phyloP scores from a whole-genome alignment of 2,888 invertebrate genomes.

The Operophtera brumata region DNA sequence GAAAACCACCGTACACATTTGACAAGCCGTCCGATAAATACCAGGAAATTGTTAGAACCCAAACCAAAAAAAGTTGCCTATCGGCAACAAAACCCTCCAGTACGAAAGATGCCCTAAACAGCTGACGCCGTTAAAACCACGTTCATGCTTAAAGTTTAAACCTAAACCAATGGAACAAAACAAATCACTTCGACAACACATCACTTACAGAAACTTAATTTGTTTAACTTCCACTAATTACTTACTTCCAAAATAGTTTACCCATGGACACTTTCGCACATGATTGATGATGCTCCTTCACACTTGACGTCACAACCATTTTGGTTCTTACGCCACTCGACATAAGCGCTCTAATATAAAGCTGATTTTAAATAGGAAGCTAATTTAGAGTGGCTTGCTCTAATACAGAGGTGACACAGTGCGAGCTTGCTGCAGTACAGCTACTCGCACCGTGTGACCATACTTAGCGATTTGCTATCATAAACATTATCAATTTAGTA shows the following conservation, averaged over 20 bases:
- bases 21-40: no score
- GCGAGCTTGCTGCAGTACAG: no score
- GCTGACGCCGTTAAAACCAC: not conserved
- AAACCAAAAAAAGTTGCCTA: no score
- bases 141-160: not conserved
- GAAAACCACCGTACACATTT: no score
- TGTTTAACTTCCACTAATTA: slow-evolving; percentile 47
- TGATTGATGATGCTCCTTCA: slow-evolving; percentile 51
- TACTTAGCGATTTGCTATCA: no score
- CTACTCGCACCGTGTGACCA: no score
- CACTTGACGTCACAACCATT: slow-evolving; percentile 17
- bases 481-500: no score
- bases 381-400: not conserved
- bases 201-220: slow-evolving; percentile 43
- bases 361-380: slow-evolving; percentile 1
- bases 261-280: slow-evolving; percentile 53
- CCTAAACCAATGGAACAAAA: not conserved
- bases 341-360: slow-evolving; percentile 12
- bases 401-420: no score
- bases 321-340: not conserved
- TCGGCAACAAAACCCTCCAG: no score
- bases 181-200: slow-evolving; percentile 35
- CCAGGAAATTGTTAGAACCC: no score
- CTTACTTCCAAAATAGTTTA: slow-evolving; percentile 53
- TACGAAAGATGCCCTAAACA: no score